Evolutionary conservation across 2,113 vertebrate species (phyloP).

Genomic region (Aegypius monachus): DNA sequence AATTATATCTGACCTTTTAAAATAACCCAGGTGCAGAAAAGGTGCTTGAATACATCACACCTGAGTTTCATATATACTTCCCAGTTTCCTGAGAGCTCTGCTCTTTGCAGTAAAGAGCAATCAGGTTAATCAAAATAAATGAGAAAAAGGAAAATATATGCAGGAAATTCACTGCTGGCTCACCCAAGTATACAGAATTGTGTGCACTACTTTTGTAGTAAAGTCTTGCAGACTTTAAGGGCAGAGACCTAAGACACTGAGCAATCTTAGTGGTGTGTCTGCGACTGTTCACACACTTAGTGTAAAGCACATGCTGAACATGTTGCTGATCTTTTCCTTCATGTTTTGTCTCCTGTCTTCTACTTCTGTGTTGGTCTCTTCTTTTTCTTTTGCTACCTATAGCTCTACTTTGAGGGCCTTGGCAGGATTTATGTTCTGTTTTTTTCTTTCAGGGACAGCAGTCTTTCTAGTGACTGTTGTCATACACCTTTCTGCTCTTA

Average conservation of each 20-base stretch:
- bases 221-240: background rate
- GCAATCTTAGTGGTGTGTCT: background rate
- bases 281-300: background rate
- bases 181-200: background rate
- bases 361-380: background rate
- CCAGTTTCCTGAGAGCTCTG: background rate
- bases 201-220: accelerated
- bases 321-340: background rate
- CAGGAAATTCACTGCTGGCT: background rate
- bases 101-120: background rate
- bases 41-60: background rate
- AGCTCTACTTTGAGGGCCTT: background rate
- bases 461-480: background rate
- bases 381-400: background rate
- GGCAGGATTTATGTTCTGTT: background rate
- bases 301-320: background rate
- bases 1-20: conserved; percentile 17
- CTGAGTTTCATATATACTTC: background rate
- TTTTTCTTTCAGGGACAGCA: background rate
- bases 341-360: background rate
- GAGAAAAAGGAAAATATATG: background rate
- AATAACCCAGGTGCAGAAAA: background rate
- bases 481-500: background rate
- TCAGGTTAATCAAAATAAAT: background rate
- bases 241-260: background rate